Conservation (phyloP, 2,888 invertebrate species). For the Melieria picta region DNA sequence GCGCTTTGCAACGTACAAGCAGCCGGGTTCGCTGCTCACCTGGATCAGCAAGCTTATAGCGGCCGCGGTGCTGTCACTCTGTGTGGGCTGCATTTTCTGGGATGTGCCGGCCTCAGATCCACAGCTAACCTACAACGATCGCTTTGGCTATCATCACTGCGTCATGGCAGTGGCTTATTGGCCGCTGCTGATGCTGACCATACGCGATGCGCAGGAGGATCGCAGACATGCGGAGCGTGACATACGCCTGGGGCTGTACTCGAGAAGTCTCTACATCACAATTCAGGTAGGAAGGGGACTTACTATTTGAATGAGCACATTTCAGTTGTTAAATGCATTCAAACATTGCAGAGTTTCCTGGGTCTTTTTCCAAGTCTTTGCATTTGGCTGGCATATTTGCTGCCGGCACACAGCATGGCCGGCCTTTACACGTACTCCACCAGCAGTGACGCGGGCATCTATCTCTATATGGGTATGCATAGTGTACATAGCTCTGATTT, state of each 20-base stretch:
- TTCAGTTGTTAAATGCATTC: background rate
- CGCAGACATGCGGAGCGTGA: slow-evolving; percentile 80
- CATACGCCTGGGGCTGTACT: slow-evolving; percentile 82
- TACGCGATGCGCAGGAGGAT: slow-evolving; percentile 66
- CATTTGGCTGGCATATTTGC: slow-evolving; percentile 84
- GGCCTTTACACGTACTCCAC: slow-evolving; percentile 79
- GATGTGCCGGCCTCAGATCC: slow-evolving; percentile 83
- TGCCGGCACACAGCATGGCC: slow-evolving; percentile 90
- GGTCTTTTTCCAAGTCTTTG: slow-evolving; percentile 81
- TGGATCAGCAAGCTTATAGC: slow-evolving; percentile 82
- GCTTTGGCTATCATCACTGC: slow-evolving; percentile 88
- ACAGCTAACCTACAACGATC: slow-evolving; percentile 77
- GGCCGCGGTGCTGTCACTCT: slow-evolving; percentile 83
- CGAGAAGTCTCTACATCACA: slow-evolving; percentile 80
- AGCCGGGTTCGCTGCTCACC: slow-evolving; percentile 83
- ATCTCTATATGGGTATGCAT: slow-evolving; percentile 74
- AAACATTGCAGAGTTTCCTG: slow-evolving; percentile 73
- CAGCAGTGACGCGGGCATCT: slow-evolving; percentile 75
- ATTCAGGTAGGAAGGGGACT: slow-evolving; percentile 73
- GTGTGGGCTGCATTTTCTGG: slow-evolving; percentile 90
- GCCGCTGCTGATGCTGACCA: slow-evolving; percentile 77
- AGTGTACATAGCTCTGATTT: background rate
- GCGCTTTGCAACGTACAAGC: slow-evolving; percentile 76
- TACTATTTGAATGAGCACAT: background rate
- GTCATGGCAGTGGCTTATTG: slow-evolving; percentile 81